Percentiles rank a stretch among this genome's conserved stretches.
Evolutionary conservation across 2,113 vertebrate species (phyloP).

Genomic region (Catharus minimus): DNA sequence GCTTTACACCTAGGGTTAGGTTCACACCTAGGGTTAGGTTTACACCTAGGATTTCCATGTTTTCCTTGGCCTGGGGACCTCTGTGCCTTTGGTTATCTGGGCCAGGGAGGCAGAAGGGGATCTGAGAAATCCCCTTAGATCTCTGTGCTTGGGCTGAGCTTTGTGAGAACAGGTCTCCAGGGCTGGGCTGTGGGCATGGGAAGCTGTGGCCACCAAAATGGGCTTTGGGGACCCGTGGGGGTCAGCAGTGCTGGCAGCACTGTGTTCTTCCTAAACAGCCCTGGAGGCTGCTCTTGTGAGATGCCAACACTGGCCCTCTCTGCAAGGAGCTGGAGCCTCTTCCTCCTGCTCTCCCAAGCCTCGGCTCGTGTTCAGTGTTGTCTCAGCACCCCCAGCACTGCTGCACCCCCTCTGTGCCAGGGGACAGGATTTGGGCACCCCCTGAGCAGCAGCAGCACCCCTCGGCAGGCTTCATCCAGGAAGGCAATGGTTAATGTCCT

Average conservation of each 20-base stretch:
- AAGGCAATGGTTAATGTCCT: constrained; percentile 9
- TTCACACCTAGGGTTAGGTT: too few species aligned
- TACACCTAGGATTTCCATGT: rapidly evolving
- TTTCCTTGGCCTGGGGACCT: not conserved
- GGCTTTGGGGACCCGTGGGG: not conserved
- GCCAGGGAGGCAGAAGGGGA: not conserved
- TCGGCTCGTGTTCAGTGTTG: not conserved
- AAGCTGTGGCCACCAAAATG: not conserved
- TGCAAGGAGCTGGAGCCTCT: not conserved
- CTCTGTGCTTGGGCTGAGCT: not conserved
- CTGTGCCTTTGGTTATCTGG: not conserved
- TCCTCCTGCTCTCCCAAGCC: rapidly evolving
- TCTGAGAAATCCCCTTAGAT: not conserved
- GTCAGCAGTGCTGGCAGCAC: not conserved
- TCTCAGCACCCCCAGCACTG: rapidly evolving
- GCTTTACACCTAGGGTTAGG: too few species aligned
- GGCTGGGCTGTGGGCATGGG: rapidly evolving
- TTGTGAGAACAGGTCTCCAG: not conserved
- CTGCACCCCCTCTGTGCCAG: not conserved
- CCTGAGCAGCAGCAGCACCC: not conserved
- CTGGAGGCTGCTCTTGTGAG: not conserved
- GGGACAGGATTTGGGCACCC: not conserved
- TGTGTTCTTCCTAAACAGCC: not conserved
- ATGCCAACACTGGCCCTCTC: not conserved
- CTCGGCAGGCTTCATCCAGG: not conserved